Evolutionary conservation across 1,140 invertebrate species (phyloP).

Genomic region (Drosophila chauvacae): DNA sequence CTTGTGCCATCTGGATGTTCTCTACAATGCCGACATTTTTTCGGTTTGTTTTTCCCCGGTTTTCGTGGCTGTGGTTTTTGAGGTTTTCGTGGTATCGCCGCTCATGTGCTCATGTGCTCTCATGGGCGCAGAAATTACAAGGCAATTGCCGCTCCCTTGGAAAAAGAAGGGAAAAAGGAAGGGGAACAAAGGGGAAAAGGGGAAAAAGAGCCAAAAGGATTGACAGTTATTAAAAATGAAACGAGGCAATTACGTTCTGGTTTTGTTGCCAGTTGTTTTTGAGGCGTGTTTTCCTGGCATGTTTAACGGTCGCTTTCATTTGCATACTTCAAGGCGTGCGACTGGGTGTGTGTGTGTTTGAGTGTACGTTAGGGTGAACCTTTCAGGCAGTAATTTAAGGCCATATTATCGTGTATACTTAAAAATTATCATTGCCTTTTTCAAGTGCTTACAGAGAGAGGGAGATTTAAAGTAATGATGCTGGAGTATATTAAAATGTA

Average conservation of each 20-base stretch:
- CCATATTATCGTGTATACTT: constrained; percentile 3
- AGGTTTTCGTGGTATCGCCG: constrained; percentile 36
- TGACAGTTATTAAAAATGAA: constrained; percentile 82
- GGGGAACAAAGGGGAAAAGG: not conserved
- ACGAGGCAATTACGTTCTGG: constrained; percentile 79
- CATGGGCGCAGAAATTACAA: constrained; percentile 60
- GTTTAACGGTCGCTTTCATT: constrained; percentile 72
- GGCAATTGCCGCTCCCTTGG: constrained; percentile 71
- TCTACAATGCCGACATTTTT: constrained; percentile 30
- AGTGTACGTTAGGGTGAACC: constrained; percentile 7
- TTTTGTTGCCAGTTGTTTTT: constrained; percentile 55
- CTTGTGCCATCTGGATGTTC: constrained; percentile 7
- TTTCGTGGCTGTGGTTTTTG: constrained; percentile 32
- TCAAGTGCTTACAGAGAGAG: not conserved
- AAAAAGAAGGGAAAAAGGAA: not conserved
- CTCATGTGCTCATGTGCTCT: constrained; percentile 66
- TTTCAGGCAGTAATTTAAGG: constrained; percentile 1
- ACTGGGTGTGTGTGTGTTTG: constrained; percentile 7
- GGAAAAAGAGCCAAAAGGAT: constrained; percentile 65
- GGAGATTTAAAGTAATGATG: not conserved
- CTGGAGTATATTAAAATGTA: not conserved
- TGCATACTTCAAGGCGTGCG: constrained; percentile 38
- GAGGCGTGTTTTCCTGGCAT: constrained; percentile 74
- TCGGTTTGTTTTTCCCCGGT: constrained; percentile 36
- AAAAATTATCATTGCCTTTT: constrained; percentile 10